Evolutionary conservation across 1,140 invertebrate species (phyloP), one percentile per base, ranked within the genome.

Genomic region (Galleria mellonella): DNA sequence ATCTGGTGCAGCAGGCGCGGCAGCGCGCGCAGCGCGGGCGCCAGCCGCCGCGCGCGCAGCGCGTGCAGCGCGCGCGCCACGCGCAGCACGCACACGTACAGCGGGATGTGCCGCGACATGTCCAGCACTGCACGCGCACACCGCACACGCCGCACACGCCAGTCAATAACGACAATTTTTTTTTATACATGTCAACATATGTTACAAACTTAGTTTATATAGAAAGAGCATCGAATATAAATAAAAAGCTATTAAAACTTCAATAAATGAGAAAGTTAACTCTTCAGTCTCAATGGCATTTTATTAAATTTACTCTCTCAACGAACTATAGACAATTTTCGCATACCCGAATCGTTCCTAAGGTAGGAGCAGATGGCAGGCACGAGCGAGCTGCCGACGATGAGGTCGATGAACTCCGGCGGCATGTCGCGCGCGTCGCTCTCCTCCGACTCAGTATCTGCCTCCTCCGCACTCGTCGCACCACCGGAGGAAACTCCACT

Each of bases 91-190:
- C 95, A 92, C 69, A 93, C 90, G 83, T 98, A 98, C 33, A 98
- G 87, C 5, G 96, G 95, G 73, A 97, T 96, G 79, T 98, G 96
- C 8, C 96, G 90, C 4, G 96, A 95, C 93, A 98, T 97, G 76
- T 98, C 97, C 64, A 98, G 79, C 38, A 98, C 96, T 85, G 70
- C n/a, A 7, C 7, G n/a, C 6, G 6, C 17, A 23, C 17, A 23
- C 2, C 17, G 17, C 17, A 3, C 6, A 2, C 17, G 17, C n/a
- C n/a, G n/a, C n/a, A n/a, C n/a, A n/a, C n/a, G n/a, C n/a, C n/a
- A n/a, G n/a, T n/a, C n/a, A n/a, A n/a, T n/a, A n/a, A n/a, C n/a
- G n/a, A n/a, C n/a, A n/a, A n/a, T n/a, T n/a, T n/a, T n/a, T n/a
- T n/a, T n/a, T n/a, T n/a, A n/a, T n/a, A n/a, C n/a, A n/a, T n/a